These are phyloP conservation scores for Sula dactylatra DNA, from an alignment of 2,113 vertebrate species.

Conservation along the genomic window DNA sequence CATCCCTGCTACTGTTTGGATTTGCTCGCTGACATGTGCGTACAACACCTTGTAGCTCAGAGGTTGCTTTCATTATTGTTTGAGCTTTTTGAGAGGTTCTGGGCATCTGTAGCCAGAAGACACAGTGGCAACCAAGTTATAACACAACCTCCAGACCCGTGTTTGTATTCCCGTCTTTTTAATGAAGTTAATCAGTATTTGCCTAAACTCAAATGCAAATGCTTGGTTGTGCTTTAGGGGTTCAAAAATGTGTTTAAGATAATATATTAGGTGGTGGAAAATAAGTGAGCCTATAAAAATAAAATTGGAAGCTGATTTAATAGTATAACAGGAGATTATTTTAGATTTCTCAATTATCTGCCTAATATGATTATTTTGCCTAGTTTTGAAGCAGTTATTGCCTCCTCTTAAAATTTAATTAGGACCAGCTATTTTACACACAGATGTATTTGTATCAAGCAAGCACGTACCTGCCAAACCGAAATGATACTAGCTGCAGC, in stretches of 20 bases:
- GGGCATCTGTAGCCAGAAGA: background rate
- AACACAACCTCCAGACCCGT: background rate
- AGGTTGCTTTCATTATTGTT: background rate
- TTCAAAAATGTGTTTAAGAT: background rate
- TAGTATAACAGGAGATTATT: background rate
- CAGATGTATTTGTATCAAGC: background rate
- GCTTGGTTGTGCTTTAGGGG: background rate
- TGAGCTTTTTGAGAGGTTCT: background rate
- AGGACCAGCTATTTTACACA: background rate
- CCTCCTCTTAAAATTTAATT: conserved; percentile 19
- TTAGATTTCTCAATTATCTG: conserved; percentile 13
- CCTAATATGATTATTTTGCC: background rate
- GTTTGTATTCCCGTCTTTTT: background rate
- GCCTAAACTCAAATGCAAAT: background rate
- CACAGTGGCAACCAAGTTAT: background rate
- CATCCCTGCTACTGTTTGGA: background rate
- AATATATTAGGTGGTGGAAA: background rate
- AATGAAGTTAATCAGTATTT: background rate
- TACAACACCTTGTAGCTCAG: background rate
- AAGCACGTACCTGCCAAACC: background rate
- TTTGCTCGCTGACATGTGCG: accelerated
- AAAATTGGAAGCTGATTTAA: background rate
- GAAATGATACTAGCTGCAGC: background rate
- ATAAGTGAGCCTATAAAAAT: background rate
- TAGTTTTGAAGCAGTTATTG: background rate